phyloP scores from a whole-genome alignment of 2,888 invertebrate genomes.

The Drosophila lacicola region DNA sequence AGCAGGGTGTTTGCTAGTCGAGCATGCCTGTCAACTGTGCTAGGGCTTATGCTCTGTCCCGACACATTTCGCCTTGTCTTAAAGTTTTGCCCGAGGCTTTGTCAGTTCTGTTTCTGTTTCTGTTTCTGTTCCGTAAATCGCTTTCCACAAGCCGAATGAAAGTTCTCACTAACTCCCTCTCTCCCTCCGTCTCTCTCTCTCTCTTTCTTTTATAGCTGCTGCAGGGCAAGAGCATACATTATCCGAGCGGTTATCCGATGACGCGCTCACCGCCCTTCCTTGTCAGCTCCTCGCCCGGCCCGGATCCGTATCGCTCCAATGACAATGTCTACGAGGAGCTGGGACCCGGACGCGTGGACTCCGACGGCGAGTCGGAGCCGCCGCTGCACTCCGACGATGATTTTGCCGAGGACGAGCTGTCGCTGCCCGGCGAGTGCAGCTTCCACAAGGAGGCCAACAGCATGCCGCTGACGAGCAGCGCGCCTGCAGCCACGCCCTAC shows the following conservation, averaged over 20 bases:
- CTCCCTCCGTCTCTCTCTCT: constrained; percentile 2
- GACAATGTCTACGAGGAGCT: constrained; percentile 94
- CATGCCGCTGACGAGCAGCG: constrained; percentile 15
- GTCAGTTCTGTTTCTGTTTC: not conserved
- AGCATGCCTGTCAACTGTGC: not conserved
- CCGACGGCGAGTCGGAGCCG: constrained; percentile 88
- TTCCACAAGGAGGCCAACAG: constrained; percentile 79
- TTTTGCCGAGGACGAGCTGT: constrained; percentile 93
- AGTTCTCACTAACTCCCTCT: constrained; percentile 17
- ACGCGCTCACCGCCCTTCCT: constrained; percentile 88
- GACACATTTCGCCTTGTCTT: constrained; percentile 36
- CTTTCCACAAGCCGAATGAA: constrained; percentile 5
- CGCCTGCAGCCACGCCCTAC: constrained; percentile 64
- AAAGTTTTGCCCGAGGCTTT: constrained; percentile 34
- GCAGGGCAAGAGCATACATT: constrained; percentile 85
- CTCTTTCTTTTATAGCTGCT: constrained; percentile 66
- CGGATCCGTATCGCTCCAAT: constrained; percentile 88
- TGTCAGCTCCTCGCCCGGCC: constrained; percentile 89
- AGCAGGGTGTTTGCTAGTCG: constrained; percentile 5
- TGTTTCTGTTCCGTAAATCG: constrained; percentile 10
- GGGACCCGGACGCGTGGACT: constrained; percentile 86
- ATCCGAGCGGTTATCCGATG: constrained; percentile 88
- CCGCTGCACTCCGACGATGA: constrained; percentile 92
- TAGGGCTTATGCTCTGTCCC: constrained; percentile 10
- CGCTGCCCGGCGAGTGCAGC: constrained; percentile 86